Percentiles rank a stretch among this genome's conserved stretches.
Conservation (phyloP, 2,888 invertebrate genomes). For the Diaphora mendica region DNA sequence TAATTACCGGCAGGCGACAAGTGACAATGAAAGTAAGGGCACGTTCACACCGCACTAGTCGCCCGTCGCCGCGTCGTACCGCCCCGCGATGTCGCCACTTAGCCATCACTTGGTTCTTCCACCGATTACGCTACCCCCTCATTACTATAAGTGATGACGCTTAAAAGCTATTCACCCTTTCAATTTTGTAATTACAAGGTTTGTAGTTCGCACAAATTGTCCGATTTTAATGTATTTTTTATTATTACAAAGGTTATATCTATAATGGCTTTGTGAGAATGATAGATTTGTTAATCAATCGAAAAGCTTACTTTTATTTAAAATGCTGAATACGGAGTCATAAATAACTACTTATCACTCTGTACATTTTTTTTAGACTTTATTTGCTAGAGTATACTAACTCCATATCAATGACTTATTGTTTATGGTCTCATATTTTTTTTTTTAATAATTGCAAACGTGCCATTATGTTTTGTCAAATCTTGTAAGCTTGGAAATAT, state of each 20-base stretch:
- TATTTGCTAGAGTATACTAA: background rate
- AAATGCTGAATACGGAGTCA: background rate
- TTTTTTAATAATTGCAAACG: background rate
- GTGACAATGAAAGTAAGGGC: slow-evolving; percentile 78
- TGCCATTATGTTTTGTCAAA: background rate
- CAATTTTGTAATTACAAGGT: slow-evolving; percentile 85
- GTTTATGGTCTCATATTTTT: background rate
- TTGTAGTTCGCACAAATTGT: slow-evolving; percentile 57
- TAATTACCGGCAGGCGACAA: slow-evolving; percentile 70
- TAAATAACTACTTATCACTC: background rate
- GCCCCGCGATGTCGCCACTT: slow-evolving; percentile 78
- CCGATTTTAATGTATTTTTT: slow-evolving; percentile 60
- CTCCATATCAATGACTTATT: background rate
- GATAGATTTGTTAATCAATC: background rate
- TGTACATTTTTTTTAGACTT: background rate
- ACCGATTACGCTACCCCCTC: slow-evolving; percentile 75
- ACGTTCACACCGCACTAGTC: slow-evolving; percentile 67
- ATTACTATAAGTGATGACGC: slow-evolving; percentile 84
- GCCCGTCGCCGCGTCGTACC: slow-evolving; percentile 65
- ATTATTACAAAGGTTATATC: slow-evolving; percentile 41
- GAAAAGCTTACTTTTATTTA: background rate
- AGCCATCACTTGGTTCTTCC: slow-evolving; percentile 65
- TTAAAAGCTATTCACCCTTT: slow-evolving; percentile 82
- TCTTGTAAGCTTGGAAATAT: background rate
- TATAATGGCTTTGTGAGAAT: slow-evolving; percentile 19